These are phyloP conservation scores for Gobio gobio DNA, from an alignment of 2,113 vertebrate genomes.

Conservation along the genomic window DNA sequence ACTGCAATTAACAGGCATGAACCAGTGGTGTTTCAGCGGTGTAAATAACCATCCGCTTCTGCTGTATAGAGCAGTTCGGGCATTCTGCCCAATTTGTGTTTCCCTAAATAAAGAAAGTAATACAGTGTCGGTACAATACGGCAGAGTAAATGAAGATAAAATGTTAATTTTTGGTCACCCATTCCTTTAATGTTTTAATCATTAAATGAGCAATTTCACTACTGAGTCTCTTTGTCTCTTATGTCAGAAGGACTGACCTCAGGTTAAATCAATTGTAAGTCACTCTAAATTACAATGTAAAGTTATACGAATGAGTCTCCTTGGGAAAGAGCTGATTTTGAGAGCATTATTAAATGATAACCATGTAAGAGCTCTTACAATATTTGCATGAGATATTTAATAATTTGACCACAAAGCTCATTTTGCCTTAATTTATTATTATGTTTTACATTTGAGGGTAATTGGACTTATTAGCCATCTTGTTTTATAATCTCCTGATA, in stretches of 20 bases:
- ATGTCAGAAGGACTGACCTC: constrained; percentile 19
- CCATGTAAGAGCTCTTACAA: background rate
- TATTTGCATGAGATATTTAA: constrained; percentile 13
- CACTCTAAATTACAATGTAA: constrained; percentile 32
- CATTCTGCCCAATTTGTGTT: background rate
- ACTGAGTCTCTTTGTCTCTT: background rate
- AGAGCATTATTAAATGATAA: background rate
- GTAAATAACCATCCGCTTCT: background rate
- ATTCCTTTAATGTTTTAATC: constrained; percentile 22
- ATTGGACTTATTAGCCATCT: constrained; percentile 34
- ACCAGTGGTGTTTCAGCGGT: background rate
- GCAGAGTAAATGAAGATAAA: background rate
- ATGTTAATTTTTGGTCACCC: background rate
- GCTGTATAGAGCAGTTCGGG: background rate
- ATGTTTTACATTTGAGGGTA: constrained; percentile 17
- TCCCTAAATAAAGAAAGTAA: constrained; percentile 4
- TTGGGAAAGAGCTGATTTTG: constrained; percentile 2
- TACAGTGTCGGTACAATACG: background rate
- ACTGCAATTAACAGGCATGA: background rate
- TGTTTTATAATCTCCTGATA: constrained; percentile 45
- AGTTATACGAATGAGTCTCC: constrained; percentile 16
- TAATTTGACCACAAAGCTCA: constrained; percentile 36
- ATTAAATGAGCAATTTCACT: constrained; percentile 10
- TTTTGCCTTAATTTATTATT: constrained; percentile 23
- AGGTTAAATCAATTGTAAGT: constrained; percentile 30